These are phyloP conservation scores for Ophioninae sp. DNA, from an alignment of 2,888 invertebrate genomes.

Conservation along the genomic window DNA sequence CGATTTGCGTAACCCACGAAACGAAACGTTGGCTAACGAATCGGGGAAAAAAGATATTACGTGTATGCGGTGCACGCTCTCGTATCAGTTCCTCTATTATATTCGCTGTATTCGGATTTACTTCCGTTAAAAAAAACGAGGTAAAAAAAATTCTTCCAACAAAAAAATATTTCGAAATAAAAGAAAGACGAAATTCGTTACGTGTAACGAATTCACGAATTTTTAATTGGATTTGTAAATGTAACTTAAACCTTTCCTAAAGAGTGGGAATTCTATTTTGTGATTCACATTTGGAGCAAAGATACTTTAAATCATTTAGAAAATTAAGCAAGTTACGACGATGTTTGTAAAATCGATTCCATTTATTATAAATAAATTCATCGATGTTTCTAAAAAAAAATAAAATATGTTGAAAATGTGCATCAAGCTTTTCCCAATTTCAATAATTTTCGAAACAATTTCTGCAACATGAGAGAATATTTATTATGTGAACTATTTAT, in stretches of 20 bases:
- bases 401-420: too few relatives aligned
- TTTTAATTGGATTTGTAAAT: background rate
- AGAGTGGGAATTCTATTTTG: too few relatives aligned
- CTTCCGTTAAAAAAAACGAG: slow-evolving; percentile 8
- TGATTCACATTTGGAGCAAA: background rate
- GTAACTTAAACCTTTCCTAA: background rate
- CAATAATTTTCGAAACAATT: too few relatives aligned
- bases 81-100: slow-evolving; percentile 18
- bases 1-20: slow-evolving; percentile 55
- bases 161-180: too few relatives aligned
- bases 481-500: too few relatives aligned
- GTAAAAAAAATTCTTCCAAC: too few relatives aligned
- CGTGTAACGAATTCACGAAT: background rate
- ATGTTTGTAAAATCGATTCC: background rate
- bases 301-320: background rate
- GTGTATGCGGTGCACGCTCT: background rate
- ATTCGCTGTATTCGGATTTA: background rate
- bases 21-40: slow-evolving; percentile 59
- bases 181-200: background rate
- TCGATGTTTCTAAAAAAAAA: too few relatives aligned
- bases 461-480: too few relatives aligned
- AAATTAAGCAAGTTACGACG: background rate
- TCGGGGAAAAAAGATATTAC: slow-evolving; percentile 45
- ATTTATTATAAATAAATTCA: too few relatives aligned
- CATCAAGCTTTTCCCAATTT: too few relatives aligned